These are phyloP conservation scores for Lagopus leucura DNA, from an alignment of 2,113 vertebrate species.

Conservation along the genomic window DNA sequence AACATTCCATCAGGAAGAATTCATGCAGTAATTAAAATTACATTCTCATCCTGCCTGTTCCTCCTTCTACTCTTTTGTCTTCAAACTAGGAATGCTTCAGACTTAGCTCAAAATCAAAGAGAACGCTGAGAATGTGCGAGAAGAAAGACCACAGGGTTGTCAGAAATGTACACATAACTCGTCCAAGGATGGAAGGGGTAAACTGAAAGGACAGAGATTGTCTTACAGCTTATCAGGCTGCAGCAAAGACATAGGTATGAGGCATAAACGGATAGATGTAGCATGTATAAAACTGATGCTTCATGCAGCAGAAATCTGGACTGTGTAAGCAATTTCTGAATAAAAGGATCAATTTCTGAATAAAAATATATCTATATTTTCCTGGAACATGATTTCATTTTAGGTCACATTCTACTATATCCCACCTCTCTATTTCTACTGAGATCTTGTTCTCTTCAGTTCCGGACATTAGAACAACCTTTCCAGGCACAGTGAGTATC, in stretches of 20 bases:
- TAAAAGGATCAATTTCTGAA: neutral
- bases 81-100: neutral
- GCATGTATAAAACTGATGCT: neutral
- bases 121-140: neutral
- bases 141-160: neutral
- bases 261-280: neutral
- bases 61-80: neutral
- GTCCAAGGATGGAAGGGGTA: neutral
- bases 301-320: neutral
- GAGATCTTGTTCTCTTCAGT: neutral
- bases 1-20: neutral
- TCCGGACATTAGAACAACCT: neutral
- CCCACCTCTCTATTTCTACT: neutral
- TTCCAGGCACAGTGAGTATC: neutral
- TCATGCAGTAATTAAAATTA: neutral
- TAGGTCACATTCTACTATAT: neutral
- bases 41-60: neutral
- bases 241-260: neutral
- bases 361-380: neutral
- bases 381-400: neutral
- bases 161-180: neutral
- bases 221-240: neutral
- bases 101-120: neutral
- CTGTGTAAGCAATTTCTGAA: neutral
- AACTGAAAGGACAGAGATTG: neutral